Conservation (phyloP, 2,888 invertebrate genomes). For the Erannis defoliaria region DNA sequence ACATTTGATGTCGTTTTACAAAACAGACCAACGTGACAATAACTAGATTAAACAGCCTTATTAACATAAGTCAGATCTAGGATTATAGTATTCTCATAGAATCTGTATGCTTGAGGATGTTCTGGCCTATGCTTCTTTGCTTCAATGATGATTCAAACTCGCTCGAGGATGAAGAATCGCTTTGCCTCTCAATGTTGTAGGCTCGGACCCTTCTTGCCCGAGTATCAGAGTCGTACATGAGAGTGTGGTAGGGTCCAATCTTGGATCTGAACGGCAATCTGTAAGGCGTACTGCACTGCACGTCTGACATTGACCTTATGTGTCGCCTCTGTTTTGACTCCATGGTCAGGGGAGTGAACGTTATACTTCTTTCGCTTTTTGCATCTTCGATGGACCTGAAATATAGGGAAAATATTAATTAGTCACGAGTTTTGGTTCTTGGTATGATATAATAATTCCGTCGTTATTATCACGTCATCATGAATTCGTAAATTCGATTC, state of each 20-base stretch:
- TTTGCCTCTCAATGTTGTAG: slow-evolving; percentile 61
- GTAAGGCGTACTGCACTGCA: slow-evolving; percentile 80
- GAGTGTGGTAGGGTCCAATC: slow-evolving; percentile 67
- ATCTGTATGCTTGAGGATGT: slow-evolving; percentile 78
- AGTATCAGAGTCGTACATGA: slow-evolving; percentile 79
- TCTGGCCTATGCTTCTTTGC: slow-evolving; percentile 67
- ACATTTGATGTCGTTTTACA: neutral
- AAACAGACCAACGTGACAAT: slow-evolving; percentile 26
- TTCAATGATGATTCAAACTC: slow-evolving; percentile 66
- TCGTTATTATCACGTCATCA: neutral
- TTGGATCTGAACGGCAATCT: slow-evolving; percentile 70
- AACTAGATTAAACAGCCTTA: slow-evolving; percentile 71
- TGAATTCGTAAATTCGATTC: neutral
- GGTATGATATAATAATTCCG: neutral
- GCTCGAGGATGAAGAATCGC: slow-evolving; percentile 78
- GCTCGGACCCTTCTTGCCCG: slow-evolving; percentile 67
- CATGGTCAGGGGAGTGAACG: slow-evolving; percentile 73
- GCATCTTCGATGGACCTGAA: slow-evolving; percentile 75
- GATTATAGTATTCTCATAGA: slow-evolving; percentile 80
- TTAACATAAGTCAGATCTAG: slow-evolving; percentile 52
- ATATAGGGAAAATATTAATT: slow-evolving; percentile 49
- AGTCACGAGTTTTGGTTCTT: neutral
- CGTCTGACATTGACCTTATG: slow-evolving; percentile 82
- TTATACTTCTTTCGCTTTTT: slow-evolving; percentile 58
- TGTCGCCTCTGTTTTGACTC: slow-evolving; percentile 76